Base-by-base conservation (phyloP, 2,113 vertebrate genomes). In the Cyphomyrus discorhynchus region DNA sequence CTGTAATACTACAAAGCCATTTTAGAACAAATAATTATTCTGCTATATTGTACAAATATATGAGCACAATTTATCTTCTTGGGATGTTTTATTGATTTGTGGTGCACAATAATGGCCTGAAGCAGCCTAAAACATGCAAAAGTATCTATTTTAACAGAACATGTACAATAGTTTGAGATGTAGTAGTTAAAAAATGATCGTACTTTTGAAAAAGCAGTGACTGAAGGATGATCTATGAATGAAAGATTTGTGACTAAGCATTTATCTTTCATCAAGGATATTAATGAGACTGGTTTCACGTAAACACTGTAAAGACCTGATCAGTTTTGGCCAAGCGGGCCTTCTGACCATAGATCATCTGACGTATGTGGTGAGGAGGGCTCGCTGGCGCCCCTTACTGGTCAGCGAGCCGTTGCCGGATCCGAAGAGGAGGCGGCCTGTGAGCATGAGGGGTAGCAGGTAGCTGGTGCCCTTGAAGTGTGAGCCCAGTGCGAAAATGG, bases 401-500 rank as follows among this genome's bases (percentile, higher is more conserved):
- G 95, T 96, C 46, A 97, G 93, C 15, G 96, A 97, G 56, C 96
- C 96, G 11, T 96, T 97, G 45, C 97, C 94, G 1, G 97, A 97
- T 87, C 96, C 96, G 17, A 97, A 97, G 56, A 98, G 91, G 74
- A 97, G 90, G 15, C 96, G 95, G 70, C 97, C 97, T 0, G 94
- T 96, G 56, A 98, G 94, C 96, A 97, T 97, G 70, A 97, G 90
- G 0, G 95, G 96, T 87, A 97, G 94, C 89, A 97, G 95, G 90
- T 97, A 96, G 0, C 95, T 91, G 0, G 93, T 96, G 66, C 96
- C 96, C 91, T 95, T 97, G 88, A 97, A 97, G 93, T 97, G 96
- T 89, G 96, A 97, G 4, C 97, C 97, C 90, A 97, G 92, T 0
- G 96, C 96, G 90, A 97, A 97, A 86, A 97, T 90, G 3, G 95